Percentiles rank a stretch among this genome's conserved stretches.
These are phyloP conservation scores for Xenops minutus DNA, from an alignment of 2,797 vertebrate genomes.

Conservation along the genomic window DNA sequence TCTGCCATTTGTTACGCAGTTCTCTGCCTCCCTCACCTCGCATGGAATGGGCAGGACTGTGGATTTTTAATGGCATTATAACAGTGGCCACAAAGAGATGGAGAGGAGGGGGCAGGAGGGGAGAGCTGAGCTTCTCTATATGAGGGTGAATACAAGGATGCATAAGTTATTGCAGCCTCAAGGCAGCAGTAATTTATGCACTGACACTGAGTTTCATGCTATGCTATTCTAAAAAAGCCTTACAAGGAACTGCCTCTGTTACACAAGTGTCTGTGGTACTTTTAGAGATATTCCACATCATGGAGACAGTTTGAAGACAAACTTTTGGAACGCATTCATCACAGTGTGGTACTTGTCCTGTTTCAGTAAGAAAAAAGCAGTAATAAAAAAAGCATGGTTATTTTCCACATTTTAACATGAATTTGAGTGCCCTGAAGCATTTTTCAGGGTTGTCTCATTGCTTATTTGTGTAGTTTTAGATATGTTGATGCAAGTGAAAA, in stretches of 20 bases:
- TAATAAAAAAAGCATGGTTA: neutral
- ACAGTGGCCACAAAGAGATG: neutral
- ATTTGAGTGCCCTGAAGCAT: neutral
- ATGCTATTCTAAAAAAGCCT: constrained; percentile 34
- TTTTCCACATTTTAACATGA: neutral
- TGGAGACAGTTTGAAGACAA: neutral
- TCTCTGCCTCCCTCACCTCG: neutral
- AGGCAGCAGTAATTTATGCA: constrained; percentile 55
- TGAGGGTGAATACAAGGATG: constrained; percentile 3
- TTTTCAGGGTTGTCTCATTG: neutral
- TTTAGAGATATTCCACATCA: neutral
- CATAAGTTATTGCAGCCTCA: constrained; percentile 35
- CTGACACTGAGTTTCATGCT: constrained; percentile 61
- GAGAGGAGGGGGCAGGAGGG: neutral
- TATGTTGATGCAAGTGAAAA: neutral
- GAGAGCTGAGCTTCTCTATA: neutral
- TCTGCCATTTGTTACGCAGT: neutral
- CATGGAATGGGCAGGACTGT: neutral
- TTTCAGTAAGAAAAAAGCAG: neutral
- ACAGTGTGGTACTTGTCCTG: neutral
- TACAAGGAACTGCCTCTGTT: neutral
- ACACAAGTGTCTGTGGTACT: neutral
- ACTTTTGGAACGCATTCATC: neutral
- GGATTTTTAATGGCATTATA: neutral
- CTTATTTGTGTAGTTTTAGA: neutral